Evolutionary conservation across 2,113 vertebrate genomes (phyloP), one percentile per base, ranked within the genome.

Genomic region (Lampris incognitus): DNA sequence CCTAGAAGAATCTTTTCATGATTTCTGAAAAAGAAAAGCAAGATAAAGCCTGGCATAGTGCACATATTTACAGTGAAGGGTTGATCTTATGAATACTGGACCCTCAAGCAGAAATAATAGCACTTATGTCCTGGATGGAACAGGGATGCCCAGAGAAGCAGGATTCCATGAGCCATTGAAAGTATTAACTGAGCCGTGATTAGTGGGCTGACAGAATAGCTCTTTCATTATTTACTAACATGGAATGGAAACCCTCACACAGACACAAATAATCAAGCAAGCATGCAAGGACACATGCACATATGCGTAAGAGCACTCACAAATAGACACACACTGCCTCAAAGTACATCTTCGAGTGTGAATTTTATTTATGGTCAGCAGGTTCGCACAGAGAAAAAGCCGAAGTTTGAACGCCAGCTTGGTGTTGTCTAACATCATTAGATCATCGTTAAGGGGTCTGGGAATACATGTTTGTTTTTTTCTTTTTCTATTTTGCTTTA

Each of bases 321-420:
- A 68, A 71, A 52, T 65, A 41, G 3, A 63, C 62, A 42, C 66
- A 48, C 48, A 51, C n/a, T 9, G 9, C 46, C 40, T 36, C 9
- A 9, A 24, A 40, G 11, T 42, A 3, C 11, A 2, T 40, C 59
- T 61, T 39, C 13, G 59, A 40, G 59, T 42, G 57, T 40, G 36
- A 10, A 40, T 41, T 41, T 39, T 10, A 38, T 60, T 60, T 60
- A 40, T 39, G 38, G 57, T 60, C 38, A 10, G 37, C 40, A 9
- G 39, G 37, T 60, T 52, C 52, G 24, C n/a, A 9, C 55, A 37
- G 5, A 59, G 57, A 72, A 57, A 42, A 49, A 68, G 57, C 66
- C 59, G 74, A 74, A 74, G 60, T 69, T 59, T 63, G 24, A 40
- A 56, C 50, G 42, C 57, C 56, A 78, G 68, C 66, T 69, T 41